Percentiles rank a stretch among this genome's conserved stretches.
Conservation (phyloP, 2,797 vertebrate species). For the Catostomus latipinnis region DNA sequence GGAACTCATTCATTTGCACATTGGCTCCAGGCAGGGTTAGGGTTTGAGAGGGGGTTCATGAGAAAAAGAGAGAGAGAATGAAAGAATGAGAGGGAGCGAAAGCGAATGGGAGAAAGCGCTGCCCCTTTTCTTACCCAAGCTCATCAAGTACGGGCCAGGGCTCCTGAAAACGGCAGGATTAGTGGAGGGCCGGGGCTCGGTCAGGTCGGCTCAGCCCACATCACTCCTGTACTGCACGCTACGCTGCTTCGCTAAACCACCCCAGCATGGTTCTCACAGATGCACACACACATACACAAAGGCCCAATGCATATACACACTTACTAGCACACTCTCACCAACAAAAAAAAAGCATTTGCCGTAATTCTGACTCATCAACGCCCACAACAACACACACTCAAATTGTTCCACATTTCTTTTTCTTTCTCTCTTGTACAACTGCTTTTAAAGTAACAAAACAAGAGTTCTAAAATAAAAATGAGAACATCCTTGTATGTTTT, state of each 20-base stretch:
- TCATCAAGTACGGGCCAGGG: conserved; percentile 99
- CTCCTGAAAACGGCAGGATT: conserved; percentile 99
- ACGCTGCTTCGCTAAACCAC: conserved; percentile 77
- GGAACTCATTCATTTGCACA: conserved; percentile 82
- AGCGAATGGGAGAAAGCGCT: conserved; percentile 67
- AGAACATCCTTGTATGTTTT: neutral
- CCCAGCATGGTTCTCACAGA: conserved; percentile 77
- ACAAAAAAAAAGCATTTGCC: neutral
- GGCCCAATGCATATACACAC: conserved; percentile 62
- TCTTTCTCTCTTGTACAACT: conserved; percentile 47
- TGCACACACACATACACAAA: conserved; percentile 74
- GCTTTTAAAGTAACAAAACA: neutral
- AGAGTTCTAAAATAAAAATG: neutral
- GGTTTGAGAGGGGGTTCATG: conserved; percentile 63
- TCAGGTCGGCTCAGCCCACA: conserved; percentile 81
- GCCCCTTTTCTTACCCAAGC: conserved; percentile 97
- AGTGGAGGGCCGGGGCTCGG: conserved; percentile 81
- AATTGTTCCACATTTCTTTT: neutral
- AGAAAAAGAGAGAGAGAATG: conserved; percentile 74
- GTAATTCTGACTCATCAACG: neutral
- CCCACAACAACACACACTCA: neutral
- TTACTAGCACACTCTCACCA: conserved; percentile 27
- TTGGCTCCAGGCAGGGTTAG: conserved; percentile 74
- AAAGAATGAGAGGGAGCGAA: conserved; percentile 42
- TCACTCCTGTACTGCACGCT: conserved; percentile 85